Base-by-base conservation (phyloP, 2,113 vertebrate genomes). In the Embiotoca jacksoni region DNA sequence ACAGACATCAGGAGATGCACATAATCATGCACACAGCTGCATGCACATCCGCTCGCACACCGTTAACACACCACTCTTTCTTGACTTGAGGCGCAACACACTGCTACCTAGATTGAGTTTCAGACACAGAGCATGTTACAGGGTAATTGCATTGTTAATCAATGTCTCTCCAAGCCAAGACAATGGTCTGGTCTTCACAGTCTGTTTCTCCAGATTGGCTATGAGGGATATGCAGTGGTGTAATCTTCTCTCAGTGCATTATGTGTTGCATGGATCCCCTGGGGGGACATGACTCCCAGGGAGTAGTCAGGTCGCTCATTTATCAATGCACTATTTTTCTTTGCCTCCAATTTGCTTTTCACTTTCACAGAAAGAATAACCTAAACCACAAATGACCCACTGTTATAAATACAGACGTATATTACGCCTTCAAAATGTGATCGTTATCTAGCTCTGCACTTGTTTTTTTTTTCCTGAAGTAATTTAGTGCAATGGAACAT, bases 111-210 rank as follows among this genome's bases (percentile, higher is more conserved):
- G 92, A 94, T 93, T 89, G 93, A 87, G 90, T 92, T 93, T 94
- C 90, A 92, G 85, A 89, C 92, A 90, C 78, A 89, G 83, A 93
- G 90, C 93, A 89, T 92, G 92, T 94, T 93, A 80, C 85, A 63
- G 86, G 86, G 91, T 94, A 94, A 95, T 94, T 94, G 92, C 90
- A 91, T 90, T 95, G 91, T 94, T 95, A 93, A 94, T 94, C 94
- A 94, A 93, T 93, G 93, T 93, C 93, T 93, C 75, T 83, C 82
- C 67, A 67, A 91, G 87, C 84, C 85, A 88, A 94, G 89, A 92
- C 88, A 91, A 91, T 89, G 73, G 75, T 75, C 70, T 64, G 83
- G 75, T 88, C 82, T 80, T 89, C 85, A 83, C 84, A 83, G 83
- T 87, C 72, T 57, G 74, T 78, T 90, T 88, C 83, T 88, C 76